Percentiles rank a stretch among this genome's conserved stretches.
Conservation (phyloP, 92 coral and sea anemone genomes). For the Porites lobata region DNA sequence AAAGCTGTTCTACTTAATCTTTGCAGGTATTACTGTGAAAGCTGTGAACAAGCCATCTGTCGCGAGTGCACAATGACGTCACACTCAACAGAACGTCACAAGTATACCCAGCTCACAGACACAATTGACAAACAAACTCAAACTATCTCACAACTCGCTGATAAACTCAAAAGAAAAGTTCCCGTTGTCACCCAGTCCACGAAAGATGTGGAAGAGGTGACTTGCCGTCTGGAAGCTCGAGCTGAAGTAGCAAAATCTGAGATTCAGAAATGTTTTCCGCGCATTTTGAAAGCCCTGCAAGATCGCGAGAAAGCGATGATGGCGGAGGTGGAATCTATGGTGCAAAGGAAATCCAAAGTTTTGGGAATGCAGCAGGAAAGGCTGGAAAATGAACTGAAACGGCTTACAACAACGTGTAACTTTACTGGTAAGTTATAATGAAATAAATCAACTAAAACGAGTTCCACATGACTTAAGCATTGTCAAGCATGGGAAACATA, state of each 20-base stretch:
- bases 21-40: slow-evolving; percentile 94
- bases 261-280: slow-evolving; percentile 97
- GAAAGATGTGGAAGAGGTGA: slow-evolving; percentile 94
- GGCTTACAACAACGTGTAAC: slow-evolving; percentile 84
- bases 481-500: neutral
- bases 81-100: slow-evolving; percentile 96
- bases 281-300: slow-evolving; percentile 88
- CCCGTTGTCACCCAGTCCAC: slow-evolving; percentile 96
- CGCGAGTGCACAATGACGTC: slow-evolving; percentile 99
- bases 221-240: slow-evolving; percentile 92
- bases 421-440: slow-evolving; percentile 76
- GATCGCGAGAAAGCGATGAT: slow-evolving; percentile 96
- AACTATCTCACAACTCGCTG: slow-evolving; percentile 83
- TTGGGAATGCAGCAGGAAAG: slow-evolving; percentile 94
- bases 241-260: slow-evolving; percentile 98
- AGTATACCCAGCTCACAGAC: slow-evolving; percentile 94
- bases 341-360: slow-evolving; percentile 89
- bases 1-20: neutral
- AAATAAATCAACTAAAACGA: neutral
- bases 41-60: slow-evolving; percentile 99
- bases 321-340: slow-evolving; percentile 90
- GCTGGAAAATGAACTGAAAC: slow-evolving; percentile 90
- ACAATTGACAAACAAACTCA: slow-evolving; percentile 95
- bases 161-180: slow-evolving; percentile 91
- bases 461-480: neutral